Evolutionary conservation across 2,797 vertebrate genomes (phyloP), one percentile per base, ranked within the genome.

Genomic region (Psittacula echo): DNA sequence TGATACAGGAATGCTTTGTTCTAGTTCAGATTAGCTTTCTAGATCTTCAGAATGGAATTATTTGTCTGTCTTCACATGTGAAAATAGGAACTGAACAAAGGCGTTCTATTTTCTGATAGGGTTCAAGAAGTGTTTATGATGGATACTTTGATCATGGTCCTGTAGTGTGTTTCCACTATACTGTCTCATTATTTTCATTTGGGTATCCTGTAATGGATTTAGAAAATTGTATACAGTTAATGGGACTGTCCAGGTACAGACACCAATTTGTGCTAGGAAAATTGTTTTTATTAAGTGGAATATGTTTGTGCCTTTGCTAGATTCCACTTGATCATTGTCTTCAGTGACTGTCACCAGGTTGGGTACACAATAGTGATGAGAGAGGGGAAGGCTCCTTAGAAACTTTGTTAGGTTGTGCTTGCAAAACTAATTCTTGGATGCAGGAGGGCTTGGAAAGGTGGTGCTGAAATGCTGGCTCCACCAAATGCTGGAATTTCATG

Each of bases 1-100:
- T 90, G 73, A 86, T 89, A 81, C 60, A 82, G 85, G 68, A 85
- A 42, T 93, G 83, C 77, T 87, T 88, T 94, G 74, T 95, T 91
- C 53, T 87, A 23, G 54, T 73, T 86, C 73, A 73, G 2, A 34
- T 87, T 68, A 74, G 29, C 22, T 75, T 96, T 95, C 47, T 41
- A 70, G 45, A 23, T 89, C 48, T 91, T 90, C 39, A 62, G 85
- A 83, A 68, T 41, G 42, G 48, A 72, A 50, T 93, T 86, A 67
- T 70, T 96, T 85, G 73, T 75, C 45, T 92, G 29, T 80, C 47
- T 93, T 89, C 41, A 16, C 8, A 1, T 91, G 53, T 89, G 65
- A 83, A 80, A 93, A 23, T 67, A 89, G 61, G 70, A 85, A 34
- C 30, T 37, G 53, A 89, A 74, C 64, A 53, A 85, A 83, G 32